Base-by-base conservation (phyloP, 2,113 vertebrate species). In the Poeciliopsis prolifica region DNA sequence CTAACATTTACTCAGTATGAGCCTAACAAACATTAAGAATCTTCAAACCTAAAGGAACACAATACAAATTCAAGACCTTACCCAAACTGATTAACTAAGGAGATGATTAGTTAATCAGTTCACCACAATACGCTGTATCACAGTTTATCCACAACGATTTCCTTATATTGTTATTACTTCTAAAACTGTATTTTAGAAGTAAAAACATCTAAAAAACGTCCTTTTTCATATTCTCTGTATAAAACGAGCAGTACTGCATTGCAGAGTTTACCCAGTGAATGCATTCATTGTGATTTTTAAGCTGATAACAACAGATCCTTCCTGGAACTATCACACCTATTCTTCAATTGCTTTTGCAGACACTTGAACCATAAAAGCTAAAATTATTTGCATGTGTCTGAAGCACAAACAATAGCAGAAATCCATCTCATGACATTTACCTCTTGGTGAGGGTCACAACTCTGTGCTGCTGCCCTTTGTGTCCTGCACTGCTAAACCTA, bases 391-490 rank as follows among this genome's bases (percentile, higher is more conserved):
- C 44, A 37, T 74, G 80, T 60, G 44, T 77, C 70, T 24, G 77
- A 73, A 78, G 70, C 74, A 78, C 75, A 85, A 85, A 76, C 70
- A 68, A 40, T 11, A 68, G 75, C 61, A 24, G 88, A 86, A 84
- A 74, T 72, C 72, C 75, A 77, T 86, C 76, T 83, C 83, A 64
- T 89, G 84, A 86, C 71, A 81, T 88, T 69, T 86, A 83, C 81
- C 85, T 35, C 88, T 75, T 40, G 75, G 79, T 74, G 80, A 75
- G 77, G 71, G 72, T 82, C 86, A 88, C 83, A 80, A 78, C 78
- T 67, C 77, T 29, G 78, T 9, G 4, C 82, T 64, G 29, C 67
- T 65, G 66, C 70, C 76, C 58, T 84, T 84, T 74, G 74, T 76
- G 70, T 81, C 81, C 82, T 0, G 42, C 68, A 80, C 84, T 68